Evolutionary conservation across 2,797 vertebrate genomes (phyloP), one percentile per base, ranked within the genome.

Genomic region (Chaetophractus vellerosus): DNA sequence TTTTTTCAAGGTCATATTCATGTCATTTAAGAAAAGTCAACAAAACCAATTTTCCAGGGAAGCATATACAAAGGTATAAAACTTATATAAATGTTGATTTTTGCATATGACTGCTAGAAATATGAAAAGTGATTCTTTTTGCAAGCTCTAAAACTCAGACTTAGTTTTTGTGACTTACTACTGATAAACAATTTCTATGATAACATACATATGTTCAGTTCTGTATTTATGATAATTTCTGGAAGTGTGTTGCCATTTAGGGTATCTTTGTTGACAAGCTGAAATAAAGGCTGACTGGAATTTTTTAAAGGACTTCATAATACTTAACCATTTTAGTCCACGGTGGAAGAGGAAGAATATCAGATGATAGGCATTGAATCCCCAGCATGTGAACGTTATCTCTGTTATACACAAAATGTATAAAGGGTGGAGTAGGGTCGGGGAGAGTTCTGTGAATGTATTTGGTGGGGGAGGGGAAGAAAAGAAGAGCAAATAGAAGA

Each of bases 241-340:
- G 4, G 6, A 84, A 81, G 69, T 90, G n/a, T 26, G 26, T 18
- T 72, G n/a, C n/a, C 31, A 75, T 90, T 92, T 26, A 79, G 2
- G 61, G n/a, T 31, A 55, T 38, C 55, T 85, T 76, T 84, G 64
- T 23, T 59, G 57, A 88, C 16, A 68, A 92, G 36, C 11, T 71
- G 3, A 95, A 93, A 93, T 84, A 89, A 96, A 92, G 83, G 41
- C n/a, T 57, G 11, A 50, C 23, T 88, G 55, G 10, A 64, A 92
- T 81, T 52, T 64, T 75, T 72, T 82, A 31, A 90, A 64, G 68
- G 21, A 0, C 19, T 82, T 90, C 41, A 55, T 15, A 63, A n/a
- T 66, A n/a, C 28, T 79, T 80, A 69, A 55, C 19, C 36, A 9
- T 72, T 84, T 96, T 71, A 55, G 52, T 15, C 1, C 45, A 72